Percentiles rank a stretch among this genome's conserved stretches.
phyloP scores from a whole-genome alignment of 2,797 vertebrate genomes.

The Orestias chungarensis region DNA sequence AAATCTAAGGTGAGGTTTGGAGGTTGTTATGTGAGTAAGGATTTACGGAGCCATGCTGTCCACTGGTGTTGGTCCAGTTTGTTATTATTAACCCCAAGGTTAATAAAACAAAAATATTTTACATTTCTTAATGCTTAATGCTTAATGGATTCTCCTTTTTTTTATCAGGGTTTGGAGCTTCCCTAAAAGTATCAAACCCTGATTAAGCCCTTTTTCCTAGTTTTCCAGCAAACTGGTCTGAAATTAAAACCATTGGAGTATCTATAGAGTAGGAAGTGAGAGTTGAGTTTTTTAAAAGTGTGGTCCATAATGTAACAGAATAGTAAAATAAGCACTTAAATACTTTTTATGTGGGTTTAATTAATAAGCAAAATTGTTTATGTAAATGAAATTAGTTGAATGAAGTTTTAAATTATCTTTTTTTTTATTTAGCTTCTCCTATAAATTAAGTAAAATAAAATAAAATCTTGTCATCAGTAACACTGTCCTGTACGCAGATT shows the following conservation, averaged over 20 bases:
- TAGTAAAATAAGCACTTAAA: neutral
- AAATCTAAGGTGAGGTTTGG: neutral
- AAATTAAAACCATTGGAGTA: neutral
- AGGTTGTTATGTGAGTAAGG: neutral
- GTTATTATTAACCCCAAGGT: neutral
- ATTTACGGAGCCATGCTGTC: neutral
- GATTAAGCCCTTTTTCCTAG: no score
- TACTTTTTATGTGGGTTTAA: no score
- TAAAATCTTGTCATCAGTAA: neutral
- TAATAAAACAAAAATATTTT: neutral
- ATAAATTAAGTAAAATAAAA: neutral
- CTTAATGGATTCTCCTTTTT: neutral
- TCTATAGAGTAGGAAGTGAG: neutral
- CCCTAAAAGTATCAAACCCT: neutral
- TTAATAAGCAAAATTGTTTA: no score
- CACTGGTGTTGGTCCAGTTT: neutral
- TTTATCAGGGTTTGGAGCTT: neutral
- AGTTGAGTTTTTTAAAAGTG: neutral
- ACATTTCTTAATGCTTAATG: neutral
- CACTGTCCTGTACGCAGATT: conserved; percentile 44
- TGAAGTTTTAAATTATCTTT: neutral
- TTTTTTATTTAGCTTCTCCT: neutral
- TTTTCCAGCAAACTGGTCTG: neutral
- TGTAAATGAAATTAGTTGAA: no score
- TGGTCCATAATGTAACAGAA: neutral